Percentiles rank a stretch among this genome's conserved stretches.
These are phyloP conservation scores for Cynopterus brachyotis DNA, from an alignment of 2,113 vertebrate species.

Conservation along the genomic window DNA sequence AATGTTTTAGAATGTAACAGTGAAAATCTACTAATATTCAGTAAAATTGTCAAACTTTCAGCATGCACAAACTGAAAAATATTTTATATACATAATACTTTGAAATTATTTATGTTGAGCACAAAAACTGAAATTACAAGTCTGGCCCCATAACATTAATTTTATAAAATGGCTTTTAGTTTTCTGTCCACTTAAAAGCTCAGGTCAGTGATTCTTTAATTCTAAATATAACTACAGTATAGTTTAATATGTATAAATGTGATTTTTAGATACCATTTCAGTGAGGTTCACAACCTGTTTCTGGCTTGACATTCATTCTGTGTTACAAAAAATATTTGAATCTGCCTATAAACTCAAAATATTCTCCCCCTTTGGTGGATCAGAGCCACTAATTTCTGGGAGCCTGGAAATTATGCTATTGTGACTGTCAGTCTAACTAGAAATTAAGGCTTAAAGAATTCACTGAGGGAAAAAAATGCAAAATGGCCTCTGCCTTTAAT, in stretches of 20 bases:
- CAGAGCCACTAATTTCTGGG: slow-evolving; percentile 14
- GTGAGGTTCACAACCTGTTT: not conserved
- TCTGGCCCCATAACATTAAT: slow-evolving; percentile 52
- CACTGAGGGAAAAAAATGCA: not conserved
- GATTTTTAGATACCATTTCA: slow-evolving; percentile 15
- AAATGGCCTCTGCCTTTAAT: not conserved
- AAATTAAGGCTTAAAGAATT: slow-evolving; percentile 22
- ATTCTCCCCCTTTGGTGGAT: not conserved
- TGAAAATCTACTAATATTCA: slow-evolving; percentile 48
- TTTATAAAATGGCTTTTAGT: slow-evolving; percentile 52
- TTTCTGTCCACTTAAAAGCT: slow-evolving; percentile 45
- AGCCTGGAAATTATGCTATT: slow-evolving; percentile 1
- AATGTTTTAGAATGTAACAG: slow-evolving; percentile 47
- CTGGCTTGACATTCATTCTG: slow-evolving; percentile 15
- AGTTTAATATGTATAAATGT: not conserved
- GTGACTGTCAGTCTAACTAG: slow-evolving; percentile 16
- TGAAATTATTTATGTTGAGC: slow-evolving; percentile 34
- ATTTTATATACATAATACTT: slow-evolving; percentile 42
- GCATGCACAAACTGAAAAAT: slow-evolving; percentile 19
- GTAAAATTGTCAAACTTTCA: slow-evolving; percentile 44
- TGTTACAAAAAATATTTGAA: not conserved
- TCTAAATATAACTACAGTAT: not conserved
- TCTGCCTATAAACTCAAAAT: not conserved
- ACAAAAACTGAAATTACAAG: slow-evolving; percentile 57
- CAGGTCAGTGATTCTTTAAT: not conserved